Evolutionary conservation across 2,113 vertebrate genomes (phyloP).

Genomic region (Chlamydotis undulata): DNA sequence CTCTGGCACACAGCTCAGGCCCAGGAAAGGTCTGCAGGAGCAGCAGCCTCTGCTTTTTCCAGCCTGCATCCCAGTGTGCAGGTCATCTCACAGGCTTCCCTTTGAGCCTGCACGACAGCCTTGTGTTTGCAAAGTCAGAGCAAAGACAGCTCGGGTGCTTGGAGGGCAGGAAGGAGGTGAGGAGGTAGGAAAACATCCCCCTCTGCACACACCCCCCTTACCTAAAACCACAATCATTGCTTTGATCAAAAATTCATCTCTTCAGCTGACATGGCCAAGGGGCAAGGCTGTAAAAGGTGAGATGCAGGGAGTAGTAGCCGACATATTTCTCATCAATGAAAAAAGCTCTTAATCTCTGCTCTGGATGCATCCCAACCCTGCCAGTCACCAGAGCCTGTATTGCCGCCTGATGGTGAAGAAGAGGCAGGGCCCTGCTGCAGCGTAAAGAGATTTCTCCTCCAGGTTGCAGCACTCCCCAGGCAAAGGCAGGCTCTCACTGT

Average conservation of each 20-base stretch:
- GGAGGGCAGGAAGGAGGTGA: neutral
- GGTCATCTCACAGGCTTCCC: neutral
- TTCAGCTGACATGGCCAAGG: neutral
- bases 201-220: neutral
- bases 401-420: neutral
- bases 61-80: fast-evolving
- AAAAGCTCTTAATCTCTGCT: neutral
- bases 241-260: constrained; percentile 25
- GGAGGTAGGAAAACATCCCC: neutral
- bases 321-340: neutral
- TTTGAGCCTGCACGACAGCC: neutral
- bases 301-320: neutral
- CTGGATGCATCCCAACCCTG: neutral
- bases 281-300: neutral
- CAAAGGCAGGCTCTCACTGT: neutral
- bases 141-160: neutral
- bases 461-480: neutral
- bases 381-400: neutral
- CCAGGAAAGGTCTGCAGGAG: neutral
- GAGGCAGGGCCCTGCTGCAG: neutral
- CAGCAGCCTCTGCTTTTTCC: neutral
- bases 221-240: neutral
- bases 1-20: neutral
- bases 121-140: neutral
- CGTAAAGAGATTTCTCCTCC: neutral